Evolutionary conservation across 2,797 vertebrate genomes (phyloP).

Genomic region (Gymnothorax reevesii): DNA sequence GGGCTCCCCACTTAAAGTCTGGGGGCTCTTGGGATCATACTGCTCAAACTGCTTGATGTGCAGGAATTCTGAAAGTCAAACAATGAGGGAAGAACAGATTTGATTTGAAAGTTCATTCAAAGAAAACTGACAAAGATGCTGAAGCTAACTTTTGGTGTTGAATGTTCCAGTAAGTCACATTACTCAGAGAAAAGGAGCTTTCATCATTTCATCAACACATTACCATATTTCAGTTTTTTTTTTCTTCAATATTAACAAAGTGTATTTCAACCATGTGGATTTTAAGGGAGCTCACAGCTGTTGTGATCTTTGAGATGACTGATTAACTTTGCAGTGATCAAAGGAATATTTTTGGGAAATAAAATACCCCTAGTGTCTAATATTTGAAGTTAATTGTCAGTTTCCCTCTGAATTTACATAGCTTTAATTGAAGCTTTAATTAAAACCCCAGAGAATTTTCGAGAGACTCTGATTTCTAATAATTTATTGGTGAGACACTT

Average conservation of each 20-base stretch:
- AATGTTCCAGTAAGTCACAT: not conserved
- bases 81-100: not conserved
- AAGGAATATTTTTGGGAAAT: conserved; percentile 56
- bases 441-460: conserved; percentile 71
- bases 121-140: not conserved
- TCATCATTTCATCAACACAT: not conserved
- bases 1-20: not conserved
- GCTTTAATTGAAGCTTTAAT: conserved; percentile 75
- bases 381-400: conserved; percentile 65
- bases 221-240: conserved; percentile 1
- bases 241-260: not conserved
- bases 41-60: not conserved
- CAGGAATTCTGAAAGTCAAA: not conserved
- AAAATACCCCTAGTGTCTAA: conserved; percentile 59
- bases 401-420: conserved; percentile 71
- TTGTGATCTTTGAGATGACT: conserved; percentile 40
- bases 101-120: conserved; percentile 2
- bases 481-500: conserved; percentile 67
- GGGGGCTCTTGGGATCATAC: not conserved
- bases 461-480: conserved; percentile 64
- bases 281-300: conserved; percentile 51
- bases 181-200: not conserved
- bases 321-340: conserved; percentile 57
- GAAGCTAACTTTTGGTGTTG: not conserved
- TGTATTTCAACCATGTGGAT: not conserved